A percentile compares a stretch with the other conserved stretches of the same genome.
Conservation (phyloP, 64 coral and sea anemone genomes). For the Dendronephthya gigantea region DNA sequence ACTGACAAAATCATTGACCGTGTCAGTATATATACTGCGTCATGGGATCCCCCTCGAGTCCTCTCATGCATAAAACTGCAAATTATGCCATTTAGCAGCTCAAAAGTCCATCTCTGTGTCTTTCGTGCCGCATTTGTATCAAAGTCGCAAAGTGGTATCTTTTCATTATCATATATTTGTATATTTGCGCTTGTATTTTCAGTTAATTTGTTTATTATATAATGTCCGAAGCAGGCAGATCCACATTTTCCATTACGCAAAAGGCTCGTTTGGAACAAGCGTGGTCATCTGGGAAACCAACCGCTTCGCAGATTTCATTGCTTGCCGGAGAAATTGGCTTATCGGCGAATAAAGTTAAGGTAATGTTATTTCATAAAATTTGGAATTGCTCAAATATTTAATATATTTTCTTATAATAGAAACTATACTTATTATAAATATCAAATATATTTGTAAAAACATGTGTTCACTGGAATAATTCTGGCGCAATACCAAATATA, state of each 20-base stretch:
- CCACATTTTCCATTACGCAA: neutral
- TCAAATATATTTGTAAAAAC: too few species aligned
- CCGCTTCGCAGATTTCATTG: neutral
- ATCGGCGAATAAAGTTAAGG: neutral
- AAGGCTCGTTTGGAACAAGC: neutral
- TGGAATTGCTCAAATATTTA: too few species aligned
- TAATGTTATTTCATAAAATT: too few species aligned
- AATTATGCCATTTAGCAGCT: neutral
- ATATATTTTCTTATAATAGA: too few species aligned
- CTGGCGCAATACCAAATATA: too few species aligned
- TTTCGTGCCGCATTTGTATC: neutral
- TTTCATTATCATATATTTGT: neutral
- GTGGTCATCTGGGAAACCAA: neutral
- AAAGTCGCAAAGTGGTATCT: too few species aligned
- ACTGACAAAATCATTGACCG: too few species aligned
- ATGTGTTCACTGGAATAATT: too few species aligned
- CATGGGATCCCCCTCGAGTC: constrained; percentile 2
- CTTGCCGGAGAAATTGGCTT: neutral
- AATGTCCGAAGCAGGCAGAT: neutral
- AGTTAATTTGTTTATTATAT: neutral
- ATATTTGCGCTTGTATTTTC: too few species aligned
- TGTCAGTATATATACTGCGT: too few species aligned
- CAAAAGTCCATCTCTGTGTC: neutral
- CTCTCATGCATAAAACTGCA: neutral
- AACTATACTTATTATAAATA: too few species aligned